These are phyloP conservation scores for Gastracanthus pulcherrimus DNA, from an alignment of 2,888 invertebrate species.

Conservation along the genomic window DNA sequence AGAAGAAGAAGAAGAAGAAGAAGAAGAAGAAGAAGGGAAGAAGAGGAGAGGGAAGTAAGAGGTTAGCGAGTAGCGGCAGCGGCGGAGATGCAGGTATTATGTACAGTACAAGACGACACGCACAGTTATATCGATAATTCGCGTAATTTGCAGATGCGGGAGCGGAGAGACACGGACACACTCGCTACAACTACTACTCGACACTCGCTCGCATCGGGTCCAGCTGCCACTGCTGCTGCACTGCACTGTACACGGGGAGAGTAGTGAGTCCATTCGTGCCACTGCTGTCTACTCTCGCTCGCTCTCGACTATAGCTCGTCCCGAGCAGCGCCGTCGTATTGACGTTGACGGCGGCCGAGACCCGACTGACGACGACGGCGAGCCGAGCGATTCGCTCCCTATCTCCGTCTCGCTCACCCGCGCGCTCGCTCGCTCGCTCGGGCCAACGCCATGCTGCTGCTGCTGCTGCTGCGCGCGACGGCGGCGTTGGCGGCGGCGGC, in stretches of 20 bases:
- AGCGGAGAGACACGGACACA: too few relatives aligned
- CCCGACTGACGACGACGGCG: slow-evolving; percentile 72
- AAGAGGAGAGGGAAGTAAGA: neutral
- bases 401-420: slow-evolving; percentile 13
- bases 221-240: too few relatives aligned
- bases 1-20: neutral
- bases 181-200: too few relatives aligned
- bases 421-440: slow-evolving; percentile 9
- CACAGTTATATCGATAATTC: too few relatives aligned
- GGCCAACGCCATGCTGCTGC: slow-evolving; percentile 60
- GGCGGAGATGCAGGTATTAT: too few relatives aligned
- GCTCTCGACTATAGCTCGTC: neutral
- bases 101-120: too few relatives aligned
- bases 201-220: too few relatives aligned
- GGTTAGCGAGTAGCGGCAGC: too few relatives aligned
- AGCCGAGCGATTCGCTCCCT: slow-evolving; percentile 4
- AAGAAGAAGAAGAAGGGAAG: neutral
- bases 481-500: neutral
- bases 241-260: too few relatives aligned
- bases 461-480: slow-evolving; percentile 53
- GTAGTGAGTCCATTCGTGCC: too few relatives aligned
- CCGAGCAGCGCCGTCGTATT: slow-evolving; percentile 69
- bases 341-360: slow-evolving; percentile 77
- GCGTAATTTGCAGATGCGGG: neutral
- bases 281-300: too few relatives aligned